These are phyloP conservation scores for Ia io DNA, from an alignment of 2,113 vertebrate species.

Conservation along the genomic window DNA sequence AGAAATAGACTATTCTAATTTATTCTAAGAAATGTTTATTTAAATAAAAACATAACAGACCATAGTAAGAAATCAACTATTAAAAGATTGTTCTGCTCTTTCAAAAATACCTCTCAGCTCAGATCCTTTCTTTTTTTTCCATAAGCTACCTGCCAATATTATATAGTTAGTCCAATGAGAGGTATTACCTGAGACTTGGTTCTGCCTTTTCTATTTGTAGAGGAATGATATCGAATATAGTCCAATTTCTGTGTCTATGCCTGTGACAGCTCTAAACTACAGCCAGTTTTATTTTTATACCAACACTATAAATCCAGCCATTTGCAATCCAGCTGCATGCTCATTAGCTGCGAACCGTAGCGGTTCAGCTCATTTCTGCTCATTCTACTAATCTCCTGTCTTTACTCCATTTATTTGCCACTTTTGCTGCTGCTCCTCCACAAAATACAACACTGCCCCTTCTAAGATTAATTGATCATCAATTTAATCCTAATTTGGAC, in stretches of 20 bases:
- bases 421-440: constrained; percentile 94
- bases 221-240: constrained; percentile 81
- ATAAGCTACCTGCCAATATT: constrained; percentile 73
- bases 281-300: constrained; percentile 90
- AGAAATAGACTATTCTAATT: constrained; percentile 53
- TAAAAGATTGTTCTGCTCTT: constrained; percentile 66
- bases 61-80: constrained; percentile 66
- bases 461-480: constrained; percentile 99
- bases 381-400: constrained; percentile 94
- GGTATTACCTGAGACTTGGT: constrained; percentile 78
- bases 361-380: constrained; percentile 90
- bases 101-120: constrained; percentile 60
- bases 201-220: constrained; percentile 81
- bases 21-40: constrained; percentile 59
- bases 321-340: constrained; percentile 92
- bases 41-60: constrained; percentile 53
- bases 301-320: constrained; percentile 90
- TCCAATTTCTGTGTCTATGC: constrained; percentile 80
- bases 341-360: constrained; percentile 89
- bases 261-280: constrained; percentile 85
- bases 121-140: constrained; percentile 64
- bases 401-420: constrained; percentile 94
- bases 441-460: constrained; percentile 95
- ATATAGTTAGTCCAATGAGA: constrained; percentile 73
- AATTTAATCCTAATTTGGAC: constrained; percentile 99